Evolutionary conservation across 2,797 vertebrate species (phyloP).

Genomic region (Sebastes variabilis): DNA sequence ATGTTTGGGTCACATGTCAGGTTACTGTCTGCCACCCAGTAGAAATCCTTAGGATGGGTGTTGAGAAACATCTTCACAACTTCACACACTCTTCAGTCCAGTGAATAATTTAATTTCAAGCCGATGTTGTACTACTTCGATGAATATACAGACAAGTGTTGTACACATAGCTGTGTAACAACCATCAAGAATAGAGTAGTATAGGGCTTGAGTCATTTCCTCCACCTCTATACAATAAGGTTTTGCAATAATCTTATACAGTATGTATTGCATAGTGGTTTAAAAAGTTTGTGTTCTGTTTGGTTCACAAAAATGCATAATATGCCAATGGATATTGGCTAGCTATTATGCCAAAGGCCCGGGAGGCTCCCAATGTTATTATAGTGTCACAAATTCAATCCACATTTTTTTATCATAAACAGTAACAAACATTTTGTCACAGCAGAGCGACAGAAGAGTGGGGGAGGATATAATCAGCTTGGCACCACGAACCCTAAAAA

Average conservation of each 20-base stretch:
- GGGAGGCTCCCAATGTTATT: constrained; percentile 36
- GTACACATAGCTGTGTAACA: not conserved
- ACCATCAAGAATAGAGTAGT: not conserved
- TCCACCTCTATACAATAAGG: not conserved
- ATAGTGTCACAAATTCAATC: constrained; percentile 56
- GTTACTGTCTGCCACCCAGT: not conserved
- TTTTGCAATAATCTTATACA: constrained; percentile 8
- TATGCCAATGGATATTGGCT: constrained; percentile 15
- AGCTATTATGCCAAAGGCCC: constrained; percentile 43
- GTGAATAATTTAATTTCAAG: constrained; percentile 3
- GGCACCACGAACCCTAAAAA: constrained; percentile 39
- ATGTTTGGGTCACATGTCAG: not conserved
- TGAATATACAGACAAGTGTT: constrained; percentile 13
- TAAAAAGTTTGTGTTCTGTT: constrained; percentile 28
- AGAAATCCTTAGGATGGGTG: not conserved
- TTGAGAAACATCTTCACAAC: not conserved
- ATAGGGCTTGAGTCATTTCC: not conserved
- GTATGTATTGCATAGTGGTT: constrained; percentile 20
- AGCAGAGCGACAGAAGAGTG: constrained; percentile 28
- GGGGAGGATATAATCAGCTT: constrained; percentile 41
- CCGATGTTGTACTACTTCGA: not conserved
- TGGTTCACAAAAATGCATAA: constrained; percentile 34
- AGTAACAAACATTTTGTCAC: constrained; percentile 46
- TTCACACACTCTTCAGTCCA: not conserved
- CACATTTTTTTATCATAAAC: constrained; percentile 40